Evolutionary conservation across 1,140 invertebrate genomes (phyloP).

Genomic region (Augochlora pura): DNA sequence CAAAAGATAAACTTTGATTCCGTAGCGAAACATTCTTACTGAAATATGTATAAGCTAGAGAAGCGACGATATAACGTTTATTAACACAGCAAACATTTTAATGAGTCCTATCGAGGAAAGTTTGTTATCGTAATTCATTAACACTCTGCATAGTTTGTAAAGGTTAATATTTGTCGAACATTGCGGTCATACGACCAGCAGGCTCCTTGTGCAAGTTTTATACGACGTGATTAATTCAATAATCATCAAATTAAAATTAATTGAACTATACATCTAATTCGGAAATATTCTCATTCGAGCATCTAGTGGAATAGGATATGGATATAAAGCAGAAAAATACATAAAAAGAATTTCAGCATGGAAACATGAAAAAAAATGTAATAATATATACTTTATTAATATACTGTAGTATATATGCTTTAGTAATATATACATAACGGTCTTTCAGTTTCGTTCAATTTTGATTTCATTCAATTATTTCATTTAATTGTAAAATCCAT

Average conservation of each 20-base stretch:
- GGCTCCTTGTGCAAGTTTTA: background rate
- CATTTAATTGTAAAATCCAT: too few species aligned
- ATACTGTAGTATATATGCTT: too few species aligned
- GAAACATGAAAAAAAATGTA: too few species aligned
- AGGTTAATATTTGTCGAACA: background rate
- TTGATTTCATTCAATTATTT: too few species aligned
- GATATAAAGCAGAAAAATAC: too few species aligned
- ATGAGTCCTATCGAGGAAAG: background rate
- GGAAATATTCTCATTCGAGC: background rate
- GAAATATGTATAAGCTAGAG: background rate
- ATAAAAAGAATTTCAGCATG: too few species aligned
- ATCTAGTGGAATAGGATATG: too few species aligned
- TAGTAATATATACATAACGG: too few species aligned
- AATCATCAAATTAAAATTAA: background rate
- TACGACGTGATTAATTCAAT: background rate
- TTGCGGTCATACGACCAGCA: background rate
- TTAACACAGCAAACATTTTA: background rate
- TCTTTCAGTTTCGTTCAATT: too few species aligned
- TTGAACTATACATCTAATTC: background rate
- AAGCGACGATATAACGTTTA: background rate
- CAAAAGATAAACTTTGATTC: background rate
- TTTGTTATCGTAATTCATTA: conserved; percentile 3
- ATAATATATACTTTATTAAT: too few species aligned
- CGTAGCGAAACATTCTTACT: background rate
- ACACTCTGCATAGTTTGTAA: background rate